phyloP scores from a whole-genome alignment of 1,140 invertebrate genomes.

The Megalonaias nervosa region DNA sequence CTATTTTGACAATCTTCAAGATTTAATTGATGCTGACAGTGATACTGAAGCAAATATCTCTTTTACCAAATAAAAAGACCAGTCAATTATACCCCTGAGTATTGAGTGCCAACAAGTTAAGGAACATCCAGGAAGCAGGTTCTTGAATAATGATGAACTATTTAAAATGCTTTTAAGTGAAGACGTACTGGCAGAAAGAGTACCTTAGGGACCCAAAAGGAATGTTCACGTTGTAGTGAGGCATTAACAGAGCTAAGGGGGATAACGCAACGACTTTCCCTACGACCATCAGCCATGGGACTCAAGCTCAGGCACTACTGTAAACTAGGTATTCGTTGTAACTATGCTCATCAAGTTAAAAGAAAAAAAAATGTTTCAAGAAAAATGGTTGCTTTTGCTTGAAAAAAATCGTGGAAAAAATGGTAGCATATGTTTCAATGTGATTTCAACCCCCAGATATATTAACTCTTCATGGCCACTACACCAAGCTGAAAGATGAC shows the following conservation, averaged over 20 bases:
- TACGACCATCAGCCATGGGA: constrained; percentile 11
- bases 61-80: neutral
- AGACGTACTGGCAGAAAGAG: neutral
- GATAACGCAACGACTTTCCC: neutral
- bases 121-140: neutral
- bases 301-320: too few relatives aligned
- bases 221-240: neutral
- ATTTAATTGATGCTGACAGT: neutral
- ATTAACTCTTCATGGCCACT: too few relatives aligned
- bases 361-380: too few relatives aligned
- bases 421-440: too few relatives aligned
- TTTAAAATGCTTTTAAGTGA: neutral
- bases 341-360: too few relatives aligned
- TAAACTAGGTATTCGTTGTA: too few relatives aligned
- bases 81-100: neutral
- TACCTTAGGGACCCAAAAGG: neutral
- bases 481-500: too few relatives aligned
- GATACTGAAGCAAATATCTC: neutral
- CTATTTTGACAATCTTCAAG: neutral
- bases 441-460: too few relatives aligned
- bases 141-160: neutral
- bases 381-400: too few relatives aligned
- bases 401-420: too few relatives aligned
- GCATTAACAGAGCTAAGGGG: neutral
- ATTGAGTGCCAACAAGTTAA: neutral